Percentiles rank a stretch among this genome's conserved stretches.
These are phyloP conservation scores for Pyralis farinalis DNA, from an alignment of 2,888 invertebrate species.

Conservation along the genomic window DNA sequence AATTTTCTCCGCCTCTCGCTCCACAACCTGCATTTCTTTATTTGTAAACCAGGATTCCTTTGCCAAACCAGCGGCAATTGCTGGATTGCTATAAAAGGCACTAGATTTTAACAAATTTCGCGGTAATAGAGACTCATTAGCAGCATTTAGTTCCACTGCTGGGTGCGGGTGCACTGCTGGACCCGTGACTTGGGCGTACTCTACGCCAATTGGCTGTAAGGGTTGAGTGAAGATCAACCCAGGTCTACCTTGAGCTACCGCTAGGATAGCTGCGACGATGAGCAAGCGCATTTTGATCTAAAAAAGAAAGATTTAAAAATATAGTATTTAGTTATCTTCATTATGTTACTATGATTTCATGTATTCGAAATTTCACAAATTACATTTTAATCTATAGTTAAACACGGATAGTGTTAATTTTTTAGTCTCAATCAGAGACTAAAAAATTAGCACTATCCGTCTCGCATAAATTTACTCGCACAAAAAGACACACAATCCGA, in stretches of 20 bases:
- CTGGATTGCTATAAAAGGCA: conserved; percentile 88
- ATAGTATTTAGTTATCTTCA: too few species aligned
- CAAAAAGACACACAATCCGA: too few species aligned
- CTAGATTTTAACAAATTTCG: conserved; percentile 83
- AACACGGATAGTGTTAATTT: too few species aligned
- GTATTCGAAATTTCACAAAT: too few species aligned
- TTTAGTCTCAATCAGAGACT: too few species aligned
- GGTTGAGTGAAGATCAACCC: conserved; percentile 68
- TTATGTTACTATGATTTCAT: too few species aligned
- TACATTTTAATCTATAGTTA: too few species aligned
- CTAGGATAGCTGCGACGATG: conserved; percentile 51
- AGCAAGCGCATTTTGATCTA: conserved; percentile 56
- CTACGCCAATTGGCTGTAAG: conserved; percentile 66
- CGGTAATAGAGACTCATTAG: conserved; percentile 87
- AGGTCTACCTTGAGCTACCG: conserved; percentile 66
- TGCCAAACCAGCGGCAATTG: conserved; percentile 86
- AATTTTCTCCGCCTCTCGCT: conserved; percentile 91
- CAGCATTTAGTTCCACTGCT: conserved; percentile 86
- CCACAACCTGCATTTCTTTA: conserved; percentile 88
- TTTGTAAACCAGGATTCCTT: conserved; percentile 89
- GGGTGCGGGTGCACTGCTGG: conserved; percentile 81
- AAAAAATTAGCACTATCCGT: too few species aligned
- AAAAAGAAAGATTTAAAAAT: conserved; percentile 6
- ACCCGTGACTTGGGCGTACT: conserved; percentile 60
- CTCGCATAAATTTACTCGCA: too few species aligned